phyloP scores from a whole-genome alignment of 2,888 invertebrate species.

The Tenthredo amoena region DNA sequence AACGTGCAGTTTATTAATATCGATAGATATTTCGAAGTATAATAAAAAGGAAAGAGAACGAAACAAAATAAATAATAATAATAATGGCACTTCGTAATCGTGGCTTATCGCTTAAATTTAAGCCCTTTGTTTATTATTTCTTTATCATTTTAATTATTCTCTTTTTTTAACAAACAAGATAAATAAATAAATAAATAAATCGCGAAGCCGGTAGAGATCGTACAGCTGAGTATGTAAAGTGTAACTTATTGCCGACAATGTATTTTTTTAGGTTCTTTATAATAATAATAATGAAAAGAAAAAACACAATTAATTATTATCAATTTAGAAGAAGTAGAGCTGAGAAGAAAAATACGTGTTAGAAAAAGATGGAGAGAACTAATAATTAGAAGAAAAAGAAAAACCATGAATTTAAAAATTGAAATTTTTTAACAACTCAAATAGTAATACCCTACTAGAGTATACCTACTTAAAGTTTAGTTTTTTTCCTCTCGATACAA shows the following conservation, averaged over 20 bases:
- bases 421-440: neutral
- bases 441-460: neutral
- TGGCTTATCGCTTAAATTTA: neutral
- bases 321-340: neutral
- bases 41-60: neutral
- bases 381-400: neutral
- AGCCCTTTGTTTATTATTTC: constrained; percentile 11
- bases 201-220: neutral
- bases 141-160: constrained; percentile 30
- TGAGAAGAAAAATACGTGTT: neutral
- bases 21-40: constrained; percentile 21
- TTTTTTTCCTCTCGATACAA: neutral
- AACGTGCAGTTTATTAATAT: constrained; percentile 58
- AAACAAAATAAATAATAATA: neutral
- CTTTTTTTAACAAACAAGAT: neutral
- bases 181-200: neutral
- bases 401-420: neutral
- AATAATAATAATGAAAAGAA: neutral
- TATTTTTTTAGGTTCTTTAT: constrained; percentile 19
- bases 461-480: constrained; percentile 4
- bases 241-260: constrained; percentile 4
- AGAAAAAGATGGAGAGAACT: neutral
- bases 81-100: constrained; percentile 21
- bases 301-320: neutral
- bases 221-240: neutral